Evolutionary conservation across 2,113 vertebrate genomes (phyloP).

Genomic region (Mesocricetus auratus): DNA sequence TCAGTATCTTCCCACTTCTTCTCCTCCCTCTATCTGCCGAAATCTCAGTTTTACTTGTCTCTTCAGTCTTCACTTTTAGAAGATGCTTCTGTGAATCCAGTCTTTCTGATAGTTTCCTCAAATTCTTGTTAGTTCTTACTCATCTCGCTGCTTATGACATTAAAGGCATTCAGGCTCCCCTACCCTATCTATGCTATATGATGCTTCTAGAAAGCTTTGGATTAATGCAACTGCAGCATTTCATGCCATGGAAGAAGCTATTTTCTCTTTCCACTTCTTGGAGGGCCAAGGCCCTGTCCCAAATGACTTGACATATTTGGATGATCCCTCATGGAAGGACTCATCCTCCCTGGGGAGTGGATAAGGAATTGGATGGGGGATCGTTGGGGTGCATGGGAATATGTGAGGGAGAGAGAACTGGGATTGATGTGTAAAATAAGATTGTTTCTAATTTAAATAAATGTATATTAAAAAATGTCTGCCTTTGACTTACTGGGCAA

Average conservation of each 20-base stretch:
- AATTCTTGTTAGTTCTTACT: not conserved
- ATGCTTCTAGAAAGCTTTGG: not conserved
- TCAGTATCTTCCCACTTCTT: not conserved
- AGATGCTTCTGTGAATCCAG: not conserved
- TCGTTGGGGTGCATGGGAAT: too few species aligned
- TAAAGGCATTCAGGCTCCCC: not conserved
- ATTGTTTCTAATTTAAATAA: too few species aligned
- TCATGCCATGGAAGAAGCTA: not conserved
- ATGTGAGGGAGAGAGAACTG: too few species aligned
- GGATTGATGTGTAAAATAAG: too few species aligned
- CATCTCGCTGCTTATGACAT: not conserved
- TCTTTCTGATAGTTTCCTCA: not conserved
- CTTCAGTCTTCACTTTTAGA: not conserved
- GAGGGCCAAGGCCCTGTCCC: too few species aligned
- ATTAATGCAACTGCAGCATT: not conserved
- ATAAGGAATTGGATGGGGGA: too few species aligned
- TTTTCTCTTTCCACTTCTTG: not conserved
- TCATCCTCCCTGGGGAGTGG: too few species aligned
- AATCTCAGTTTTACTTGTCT: not conserved
- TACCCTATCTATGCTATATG: not conserved
- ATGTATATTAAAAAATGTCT: not conserved
- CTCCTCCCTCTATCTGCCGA: rapidly evolving
- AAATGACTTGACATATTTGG: too few species aligned
- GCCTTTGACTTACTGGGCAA: not conserved
- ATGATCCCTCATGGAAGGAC: not conserved